Percentiles rank a stretch among this genome's conserved stretches.
Evolutionary conservation across 2,888 invertebrate species (phyloP).

Genomic region (Adineta ricciae): DNA sequence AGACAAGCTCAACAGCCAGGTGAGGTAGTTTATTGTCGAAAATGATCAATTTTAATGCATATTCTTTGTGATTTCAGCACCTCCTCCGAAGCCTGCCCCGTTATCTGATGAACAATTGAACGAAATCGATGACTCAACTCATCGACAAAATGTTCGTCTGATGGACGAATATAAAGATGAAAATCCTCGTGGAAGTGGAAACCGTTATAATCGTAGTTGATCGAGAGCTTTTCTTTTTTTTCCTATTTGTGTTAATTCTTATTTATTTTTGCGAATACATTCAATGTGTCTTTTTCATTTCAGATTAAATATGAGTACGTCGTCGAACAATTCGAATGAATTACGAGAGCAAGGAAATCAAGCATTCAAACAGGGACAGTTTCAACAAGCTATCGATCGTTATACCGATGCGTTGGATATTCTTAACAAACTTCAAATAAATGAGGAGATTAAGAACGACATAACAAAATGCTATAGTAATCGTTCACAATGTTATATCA

Average conservation of each 20-base stretch:
- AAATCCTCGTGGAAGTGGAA: conserved; percentile 35
- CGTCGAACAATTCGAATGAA: not conserved
- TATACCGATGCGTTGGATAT: conserved; percentile 28
- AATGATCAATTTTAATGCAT: not conserved
- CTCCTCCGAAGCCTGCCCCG: not conserved
- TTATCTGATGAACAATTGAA: not conserved
- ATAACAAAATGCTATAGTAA: conserved; percentile 24
- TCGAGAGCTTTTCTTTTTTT: not conserved
- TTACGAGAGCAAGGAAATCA: conserved; percentile 32
- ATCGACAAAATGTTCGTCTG: not conserved
- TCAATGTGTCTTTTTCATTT: not conserved
- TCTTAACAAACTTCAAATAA: not conserved
- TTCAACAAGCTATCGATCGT: conserved; percentile 24
- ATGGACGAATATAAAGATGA: conserved; percentile 47
- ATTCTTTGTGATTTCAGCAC: not conserved
- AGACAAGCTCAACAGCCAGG: not conserved
- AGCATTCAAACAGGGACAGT: conserved; percentile 29
- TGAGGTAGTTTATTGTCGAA: not conserved
- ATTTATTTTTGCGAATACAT: not conserved
- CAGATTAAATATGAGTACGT: not conserved
- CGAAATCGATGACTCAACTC: not conserved
- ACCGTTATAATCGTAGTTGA: conserved; percentile 33
- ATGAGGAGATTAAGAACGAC: not conserved
- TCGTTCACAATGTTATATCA: conserved; percentile 30
- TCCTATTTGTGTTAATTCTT: not conserved